These are phyloP conservation scores for Tetanocera ferruginea DNA, from an alignment of 2,888 invertebrate genomes.

Conservation along the genomic window DNA sequence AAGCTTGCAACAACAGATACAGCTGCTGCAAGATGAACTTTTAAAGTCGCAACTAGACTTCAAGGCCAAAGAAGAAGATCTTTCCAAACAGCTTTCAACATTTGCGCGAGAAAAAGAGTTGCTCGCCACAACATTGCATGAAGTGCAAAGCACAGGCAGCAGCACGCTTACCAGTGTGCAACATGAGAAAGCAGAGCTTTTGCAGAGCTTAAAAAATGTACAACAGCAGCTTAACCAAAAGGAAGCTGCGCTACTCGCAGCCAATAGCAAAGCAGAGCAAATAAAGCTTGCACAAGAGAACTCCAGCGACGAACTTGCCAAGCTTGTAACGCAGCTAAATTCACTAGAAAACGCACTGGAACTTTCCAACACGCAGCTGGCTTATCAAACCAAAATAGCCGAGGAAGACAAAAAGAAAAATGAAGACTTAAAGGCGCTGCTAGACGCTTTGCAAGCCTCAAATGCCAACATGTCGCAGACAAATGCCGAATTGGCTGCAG, in stretches of 20 bases:
- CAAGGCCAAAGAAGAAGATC: slow-evolving; percentile 50
- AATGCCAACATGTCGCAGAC: slow-evolving; percentile 61
- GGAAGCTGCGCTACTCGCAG: slow-evolving; percentile 38
- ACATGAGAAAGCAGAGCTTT: slow-evolving; percentile 46
- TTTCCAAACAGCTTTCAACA: slow-evolving; percentile 48
- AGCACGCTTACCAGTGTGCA: slow-evolving; percentile 38
- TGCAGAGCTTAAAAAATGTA: slow-evolving; percentile 47
- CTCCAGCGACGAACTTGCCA: slow-evolving; percentile 44
- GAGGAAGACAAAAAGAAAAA: slow-evolving; percentile 59
- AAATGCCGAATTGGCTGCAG: slow-evolving; percentile 58
- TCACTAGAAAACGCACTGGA: slow-evolving; percentile 56
- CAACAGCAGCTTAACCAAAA: slow-evolving; percentile 45
- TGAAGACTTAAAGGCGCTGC: slow-evolving; percentile 56
- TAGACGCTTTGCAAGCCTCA: slow-evolving; percentile 59
- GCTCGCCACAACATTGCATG: slow-evolving; percentile 44
- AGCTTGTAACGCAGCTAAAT: slow-evolving; percentile 49
- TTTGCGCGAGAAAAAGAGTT: slow-evolving; percentile 43
- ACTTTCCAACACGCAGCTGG: slow-evolving; percentile 53
- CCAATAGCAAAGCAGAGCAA: slow-evolving; percentile 47
- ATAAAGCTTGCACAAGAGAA: slow-evolving; percentile 52
- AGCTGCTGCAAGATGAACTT: slow-evolving; percentile 52
- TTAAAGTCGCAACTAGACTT: slow-evolving; percentile 51
- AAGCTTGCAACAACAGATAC: slow-evolving; percentile 50
- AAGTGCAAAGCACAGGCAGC: slow-evolving; percentile 46
- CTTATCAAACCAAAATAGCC: slow-evolving; percentile 56